Percentiles rank a stretch among this genome's conserved stretches.
Conservation (phyloP, 2,888 invertebrate species). For the Exephanes ischioxanthus region DNA sequence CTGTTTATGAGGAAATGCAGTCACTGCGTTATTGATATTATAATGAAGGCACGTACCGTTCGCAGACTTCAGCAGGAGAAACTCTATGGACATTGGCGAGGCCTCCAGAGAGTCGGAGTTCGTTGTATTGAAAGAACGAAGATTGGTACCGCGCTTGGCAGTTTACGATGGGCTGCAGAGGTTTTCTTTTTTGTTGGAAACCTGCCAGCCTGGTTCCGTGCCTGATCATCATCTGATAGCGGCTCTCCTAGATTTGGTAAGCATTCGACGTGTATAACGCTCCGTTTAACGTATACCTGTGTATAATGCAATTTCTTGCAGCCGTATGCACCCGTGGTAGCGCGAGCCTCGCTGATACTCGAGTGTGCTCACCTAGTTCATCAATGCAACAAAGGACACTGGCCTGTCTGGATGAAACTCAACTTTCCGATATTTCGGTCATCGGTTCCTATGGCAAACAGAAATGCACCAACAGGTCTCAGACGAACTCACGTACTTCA, state of each 20-base stretch:
- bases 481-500: constrained; percentile 91
- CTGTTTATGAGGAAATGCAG: constrained; percentile 14
- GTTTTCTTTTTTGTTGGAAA: constrained; percentile 96
- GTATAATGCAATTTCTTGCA: constrained; percentile 79
- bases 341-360: constrained; percentile 95
- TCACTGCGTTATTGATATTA: neutral
- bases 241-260: constrained; percentile 96
- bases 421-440: constrained; percentile 91
- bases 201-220: constrained; percentile 97
- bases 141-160: constrained; percentile 91
- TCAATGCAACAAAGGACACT: constrained; percentile 98
- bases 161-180: constrained; percentile 95
- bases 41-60: constrained; percentile 50
- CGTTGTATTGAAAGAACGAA: constrained; percentile 94
- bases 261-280: constrained; percentile 75
- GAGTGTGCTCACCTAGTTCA: constrained; percentile 99
- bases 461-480: constrained; percentile 87
- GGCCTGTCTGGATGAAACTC: constrained; percentile 99
- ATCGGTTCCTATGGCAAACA: constrained; percentile 87
- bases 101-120: constrained; percentile 94
- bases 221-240: constrained; percentile 98
- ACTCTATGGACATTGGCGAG: constrained; percentile 93
- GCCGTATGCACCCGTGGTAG: constrained; percentile 97
- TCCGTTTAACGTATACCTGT: neutral
- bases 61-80: constrained; percentile 91